Evolutionary conservation across 1,140 invertebrate species (phyloP), one percentile per base, ranked within the genome.

Genomic region (Drosophila asahinai): DNA sequence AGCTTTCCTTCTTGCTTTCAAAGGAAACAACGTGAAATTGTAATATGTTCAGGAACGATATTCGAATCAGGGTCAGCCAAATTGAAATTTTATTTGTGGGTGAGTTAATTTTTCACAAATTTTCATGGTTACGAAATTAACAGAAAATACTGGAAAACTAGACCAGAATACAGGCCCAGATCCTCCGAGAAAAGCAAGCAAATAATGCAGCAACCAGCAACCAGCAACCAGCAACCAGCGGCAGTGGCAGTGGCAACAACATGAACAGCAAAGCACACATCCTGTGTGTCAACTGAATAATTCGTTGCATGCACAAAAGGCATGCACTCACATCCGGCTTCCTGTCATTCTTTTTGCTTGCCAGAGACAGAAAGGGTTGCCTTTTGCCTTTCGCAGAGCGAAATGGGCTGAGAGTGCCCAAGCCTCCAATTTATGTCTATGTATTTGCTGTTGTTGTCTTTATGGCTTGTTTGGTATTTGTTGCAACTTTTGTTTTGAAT

Each of bases 401-500:
- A 38, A 43, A 62, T 59, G 25, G 47, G n/a, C 30, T 33, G 25
- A 49, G 45, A 57, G 52, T 76, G 60, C 60, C 64, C 68, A 51
- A 40, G 64, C 51, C 62, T 68, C 81, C 78, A 90, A 84, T 89
- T 84, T 84, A 90, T 89, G 84, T 89, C 80, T 80, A 77, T 78
- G 66, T 62, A 62, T 77, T 52, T 83, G 68, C 61, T 83, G 75
- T 66, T 82, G 76, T 84, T 90, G 77, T 89, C 84, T 84, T 90
- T 90, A 90, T 90, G 86, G 84, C 71, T 81, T 89, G 86, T 84
- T 90, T 84, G 86, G 81, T 84, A 89, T 89, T 84, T 89, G 84
- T 89, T 89, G 84, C 86, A 90, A 84, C 86, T 90, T 90, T 89
- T 89, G 86, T 90, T 89, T 89, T 89, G 81, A 89, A 89, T 89